These are phyloP conservation scores for Gymnodraco acuticeps DNA, from an alignment of 2,797 vertebrate genomes.

Conservation along the genomic window DNA sequence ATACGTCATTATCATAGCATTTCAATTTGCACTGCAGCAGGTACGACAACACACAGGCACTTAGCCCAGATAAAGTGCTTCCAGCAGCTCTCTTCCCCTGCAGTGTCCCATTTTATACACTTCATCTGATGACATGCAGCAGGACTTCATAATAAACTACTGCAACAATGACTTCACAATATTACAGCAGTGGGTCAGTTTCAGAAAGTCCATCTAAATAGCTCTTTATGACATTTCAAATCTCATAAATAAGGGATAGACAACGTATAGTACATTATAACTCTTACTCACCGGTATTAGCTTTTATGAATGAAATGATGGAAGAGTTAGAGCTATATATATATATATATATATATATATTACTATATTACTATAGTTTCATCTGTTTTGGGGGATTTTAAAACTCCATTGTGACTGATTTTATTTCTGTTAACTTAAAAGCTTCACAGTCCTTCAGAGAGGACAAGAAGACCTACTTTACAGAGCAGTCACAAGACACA, in stretches of 20 bases:
- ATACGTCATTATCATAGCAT: background rate
- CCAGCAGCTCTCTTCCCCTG: constrained; percentile 48
- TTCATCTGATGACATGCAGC: background rate
- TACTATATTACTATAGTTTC: background rate
- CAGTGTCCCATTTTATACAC: constrained; percentile 69
- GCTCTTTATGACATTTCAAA: background rate
- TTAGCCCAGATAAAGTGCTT: constrained; percentile 62
- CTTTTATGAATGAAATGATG: background rate
- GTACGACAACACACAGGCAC: constrained; percentile 31
- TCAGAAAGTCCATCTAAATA: background rate
- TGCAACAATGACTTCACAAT: background rate
- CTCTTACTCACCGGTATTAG: background rate
- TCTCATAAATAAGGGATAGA: background rate
- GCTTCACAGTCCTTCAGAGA: constrained; percentile 28
- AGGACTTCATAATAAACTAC: background rate
- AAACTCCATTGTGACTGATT: constrained; percentile 1
- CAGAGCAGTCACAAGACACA: constrained; percentile 67
- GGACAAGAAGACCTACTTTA: constrained; percentile 73
- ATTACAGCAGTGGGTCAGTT: background rate
- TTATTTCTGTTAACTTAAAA: constrained; percentile 14
- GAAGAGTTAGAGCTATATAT: background rate
- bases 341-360: too few relatives aligned
- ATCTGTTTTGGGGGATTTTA: background rate
- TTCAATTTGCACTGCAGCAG: constrained; percentile 38
- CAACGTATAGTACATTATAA: background rate